Percentiles rank a stretch among this genome's conserved stretches.
phyloP scores from a whole-genome alignment of 2,797 vertebrate genomes.

The Crotalus adamanteus region DNA sequence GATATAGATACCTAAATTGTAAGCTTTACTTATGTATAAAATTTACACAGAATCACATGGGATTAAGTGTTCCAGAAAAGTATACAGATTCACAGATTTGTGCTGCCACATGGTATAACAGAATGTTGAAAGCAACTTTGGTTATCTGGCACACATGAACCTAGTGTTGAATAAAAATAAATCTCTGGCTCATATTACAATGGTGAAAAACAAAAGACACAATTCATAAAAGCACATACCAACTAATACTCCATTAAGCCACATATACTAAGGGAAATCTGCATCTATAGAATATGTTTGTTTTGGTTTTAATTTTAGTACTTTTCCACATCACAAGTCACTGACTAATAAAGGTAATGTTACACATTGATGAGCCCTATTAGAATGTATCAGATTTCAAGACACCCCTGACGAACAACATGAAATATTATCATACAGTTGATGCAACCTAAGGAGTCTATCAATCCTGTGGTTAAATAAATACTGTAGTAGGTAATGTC shows the following conservation, averaged over 20 bases:
- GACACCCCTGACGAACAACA: slow-evolving; percentile 44
- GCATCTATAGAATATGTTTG: background rate
- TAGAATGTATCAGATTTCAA: slow-evolving; percentile 55
- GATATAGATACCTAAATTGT: background rate
- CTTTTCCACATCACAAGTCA: slow-evolving; percentile 47
- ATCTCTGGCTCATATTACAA: background rate
- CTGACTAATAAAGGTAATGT: slow-evolving; percentile 55
- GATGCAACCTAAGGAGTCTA: slow-evolving; percentile 53
- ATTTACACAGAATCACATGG: slow-evolving; percentile 15
- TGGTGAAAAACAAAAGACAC: background rate
- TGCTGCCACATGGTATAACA: slow-evolving; percentile 28
- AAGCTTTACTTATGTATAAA: background rate
- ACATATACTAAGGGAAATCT: slow-evolving; percentile 5
- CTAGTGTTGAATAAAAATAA: slow-evolving; percentile 2
- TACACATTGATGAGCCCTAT: slow-evolving; percentile 48
- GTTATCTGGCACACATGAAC: slow-evolving; percentile 6
- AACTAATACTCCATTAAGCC: slow-evolving; percentile 8
- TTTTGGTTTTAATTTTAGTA: slow-evolving; percentile 32
- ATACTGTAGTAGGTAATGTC: slow-evolving; percentile 57
- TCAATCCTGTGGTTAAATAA: slow-evolving; percentile 54
- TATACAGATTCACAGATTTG: background rate
- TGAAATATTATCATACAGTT: slow-evolving; percentile 50
- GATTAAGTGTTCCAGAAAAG: background rate
- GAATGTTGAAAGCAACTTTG: slow-evolving; percentile 20
- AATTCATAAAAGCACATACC: slow-evolving; percentile 9